A percentile compares a stretch with the other conserved stretches of the same genome.
Conservation (phyloP, 2,797 vertebrate genomes). For the Sarcoramphus papa region DNA sequence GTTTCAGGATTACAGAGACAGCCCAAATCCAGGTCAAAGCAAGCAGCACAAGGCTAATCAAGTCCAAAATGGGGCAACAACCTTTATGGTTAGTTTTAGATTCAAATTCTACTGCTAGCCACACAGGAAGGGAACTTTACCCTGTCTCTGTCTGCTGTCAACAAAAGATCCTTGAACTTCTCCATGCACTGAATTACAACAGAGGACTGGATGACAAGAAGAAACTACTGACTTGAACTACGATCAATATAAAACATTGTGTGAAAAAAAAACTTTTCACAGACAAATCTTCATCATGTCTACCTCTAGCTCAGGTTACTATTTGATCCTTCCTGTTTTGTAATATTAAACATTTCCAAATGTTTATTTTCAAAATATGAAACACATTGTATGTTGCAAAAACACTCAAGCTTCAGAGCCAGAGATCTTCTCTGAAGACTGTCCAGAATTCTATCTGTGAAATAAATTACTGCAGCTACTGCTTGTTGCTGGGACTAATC, state of each 20-base stretch:
- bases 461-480: not conserved
- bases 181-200: not conserved
- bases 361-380: not conserved
- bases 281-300: not conserved
- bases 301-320: not conserved
- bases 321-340: not conserved
- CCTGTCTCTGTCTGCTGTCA: not conserved
- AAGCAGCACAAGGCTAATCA: not conserved
- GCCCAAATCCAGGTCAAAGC: not conserved
- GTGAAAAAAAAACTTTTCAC: not conserved
- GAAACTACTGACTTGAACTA: not conserved
- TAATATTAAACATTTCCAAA: not conserved
- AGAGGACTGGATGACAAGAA: not conserved
- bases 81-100: not conserved
- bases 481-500: not conserved
- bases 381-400: not conserved
- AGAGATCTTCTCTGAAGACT: not conserved
- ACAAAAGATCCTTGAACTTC: not conserved
- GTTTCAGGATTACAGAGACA: not conserved
- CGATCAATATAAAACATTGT: accelerated
- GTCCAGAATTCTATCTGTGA: not conserved
- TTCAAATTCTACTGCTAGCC: not conserved
- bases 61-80: not conserved
- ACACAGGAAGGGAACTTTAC: not conserved
- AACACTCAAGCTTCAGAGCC: not conserved